Evolutionary conservation across 2,113 vertebrate species (phyloP), one percentile per base, ranked within the genome.

Genomic region (Nanorana parkeri): DNA sequence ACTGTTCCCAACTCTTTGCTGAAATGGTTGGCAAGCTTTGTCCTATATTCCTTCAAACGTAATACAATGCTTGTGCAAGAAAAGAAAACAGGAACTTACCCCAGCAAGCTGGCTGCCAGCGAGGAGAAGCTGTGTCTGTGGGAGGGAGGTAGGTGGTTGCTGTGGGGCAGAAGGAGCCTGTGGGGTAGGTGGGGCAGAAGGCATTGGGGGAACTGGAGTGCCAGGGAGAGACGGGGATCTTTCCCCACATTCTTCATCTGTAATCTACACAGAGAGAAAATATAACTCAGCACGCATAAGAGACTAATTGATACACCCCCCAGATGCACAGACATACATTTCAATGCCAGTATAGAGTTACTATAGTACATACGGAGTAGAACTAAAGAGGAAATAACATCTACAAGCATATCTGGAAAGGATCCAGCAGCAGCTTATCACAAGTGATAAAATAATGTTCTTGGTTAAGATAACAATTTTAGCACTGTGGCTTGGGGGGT

Each of bases 81-180:
- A 36, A 36, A 36, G 5, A 36, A 7, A 7, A 28, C 17, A 19
- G 47, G 16, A 69, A 90, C 94, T 94, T 87, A 96, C 96, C 92
- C 96, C 96, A 77, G 96, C 96, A 54, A 97, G 90, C 86, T 96
- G 96, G 85, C 95, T 94, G 87, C 96, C 93, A 0, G 95, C 95
- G 89, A 97, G 88, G 95, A 97, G 96, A 87, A 96, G 95, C 87
- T 96, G 96, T 79, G 96, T 94, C 77, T 96, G 96, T 84, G 95
- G 92, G 85, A 96, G 93, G 75, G 95, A 91, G 1, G 95, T 94
- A 89, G 94, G 94, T 56, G 94, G 94, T 81, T 91, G 90, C 21
- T 90, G 90, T 28, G 87, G 88, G 76, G 88, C 89, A 28, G 93
- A 93, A 68, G 91, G 90, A 60, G 93, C 79, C 68, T 81, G 79